Percentiles rank a stretch among this genome's conserved stretches.
phyloP scores from a whole-genome alignment of 2,888 invertebrate species.

The Abrostola tripartita region DNA sequence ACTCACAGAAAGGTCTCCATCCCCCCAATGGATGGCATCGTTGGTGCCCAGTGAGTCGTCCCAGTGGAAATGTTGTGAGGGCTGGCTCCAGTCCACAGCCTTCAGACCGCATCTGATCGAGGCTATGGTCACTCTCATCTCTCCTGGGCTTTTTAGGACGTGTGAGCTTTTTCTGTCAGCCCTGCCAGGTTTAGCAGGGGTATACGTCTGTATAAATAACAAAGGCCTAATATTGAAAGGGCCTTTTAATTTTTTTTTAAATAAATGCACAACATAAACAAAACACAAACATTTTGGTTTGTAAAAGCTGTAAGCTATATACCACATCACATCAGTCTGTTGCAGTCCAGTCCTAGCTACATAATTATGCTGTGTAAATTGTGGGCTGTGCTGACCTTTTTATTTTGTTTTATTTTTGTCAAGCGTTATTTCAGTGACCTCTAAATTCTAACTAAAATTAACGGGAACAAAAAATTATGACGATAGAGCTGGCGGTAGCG shows the following conservation, averaged over 20 bases:
- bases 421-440: too few species aligned
- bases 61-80: slow-evolving; percentile 88
- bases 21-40: slow-evolving; percentile 81
- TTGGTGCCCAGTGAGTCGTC: slow-evolving; percentile 80
- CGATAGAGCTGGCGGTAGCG: too few species aligned
- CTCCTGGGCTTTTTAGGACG: slow-evolving; percentile 58
- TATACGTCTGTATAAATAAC: slow-evolving; percentile 9
- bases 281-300: too few species aligned
- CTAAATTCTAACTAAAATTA: too few species aligned
- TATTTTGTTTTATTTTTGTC: too few species aligned
- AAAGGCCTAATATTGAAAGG: background rate
- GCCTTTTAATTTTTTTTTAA: background rate
- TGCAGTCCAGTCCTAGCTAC: too few species aligned
- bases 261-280: too few species aligned
- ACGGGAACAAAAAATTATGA: too few species aligned
- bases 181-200: slow-evolving; percentile 61
- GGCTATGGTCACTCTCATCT: slow-evolving; percentile 78
- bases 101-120: slow-evolving; percentile 82
- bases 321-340: too few species aligned
- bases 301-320: too few species aligned
- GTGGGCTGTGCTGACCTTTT: too few species aligned
- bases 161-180: slow-evolving; percentile 69
- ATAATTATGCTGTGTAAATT: too few species aligned
- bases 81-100: slow-evolving; percentile 86
- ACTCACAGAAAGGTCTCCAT: slow-evolving; percentile 80